Conservation (phyloP, 2,888 invertebrate species). For the Erebia palarica region DNA sequence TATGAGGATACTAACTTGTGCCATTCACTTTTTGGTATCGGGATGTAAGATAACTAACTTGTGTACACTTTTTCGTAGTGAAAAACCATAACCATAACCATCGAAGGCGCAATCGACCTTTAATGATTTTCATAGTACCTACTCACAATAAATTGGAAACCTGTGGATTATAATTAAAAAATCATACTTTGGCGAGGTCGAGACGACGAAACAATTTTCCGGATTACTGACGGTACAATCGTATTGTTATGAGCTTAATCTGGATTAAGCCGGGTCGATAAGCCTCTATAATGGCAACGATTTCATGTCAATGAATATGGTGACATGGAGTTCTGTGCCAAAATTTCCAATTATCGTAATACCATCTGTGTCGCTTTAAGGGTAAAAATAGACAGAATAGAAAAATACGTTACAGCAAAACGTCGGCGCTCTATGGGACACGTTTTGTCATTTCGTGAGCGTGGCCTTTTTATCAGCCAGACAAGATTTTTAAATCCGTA, state of each 20-base stretch:
- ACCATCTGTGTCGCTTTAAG: neutral
- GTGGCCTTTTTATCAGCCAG: too few relatives aligned
- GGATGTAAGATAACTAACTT: too few relatives aligned
- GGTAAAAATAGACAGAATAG: too few relatives aligned
- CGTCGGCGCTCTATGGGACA: too few relatives aligned
- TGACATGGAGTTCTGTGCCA: neutral
- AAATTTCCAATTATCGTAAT: neutral
- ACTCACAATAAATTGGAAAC: neutral
- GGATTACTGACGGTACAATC: conserved; percentile 37
- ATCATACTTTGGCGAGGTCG: conserved; percentile 29
- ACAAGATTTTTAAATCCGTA: too few relatives aligned
- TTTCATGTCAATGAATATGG: neutral
- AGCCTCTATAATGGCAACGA: neutral
- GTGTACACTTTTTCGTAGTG: too few relatives aligned
- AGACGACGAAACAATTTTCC: conserved; percentile 42
- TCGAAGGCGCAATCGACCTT: neutral
- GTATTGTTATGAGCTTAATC: conserved; percentile 42
- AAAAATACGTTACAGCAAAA: too few relatives aligned
- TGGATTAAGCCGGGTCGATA: conserved; percentile 33
- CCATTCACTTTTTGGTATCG: too few relatives aligned
- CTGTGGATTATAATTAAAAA: conserved; percentile 29
- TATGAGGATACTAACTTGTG: too few relatives aligned
- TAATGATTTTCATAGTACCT: neutral
- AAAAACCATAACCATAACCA: too few relatives aligned
- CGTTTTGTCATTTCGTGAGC: too few relatives aligned